Evolutionary conservation across 2,797 vertebrate genomes (phyloP).

Genomic region (Capromys pilorides): DNA sequence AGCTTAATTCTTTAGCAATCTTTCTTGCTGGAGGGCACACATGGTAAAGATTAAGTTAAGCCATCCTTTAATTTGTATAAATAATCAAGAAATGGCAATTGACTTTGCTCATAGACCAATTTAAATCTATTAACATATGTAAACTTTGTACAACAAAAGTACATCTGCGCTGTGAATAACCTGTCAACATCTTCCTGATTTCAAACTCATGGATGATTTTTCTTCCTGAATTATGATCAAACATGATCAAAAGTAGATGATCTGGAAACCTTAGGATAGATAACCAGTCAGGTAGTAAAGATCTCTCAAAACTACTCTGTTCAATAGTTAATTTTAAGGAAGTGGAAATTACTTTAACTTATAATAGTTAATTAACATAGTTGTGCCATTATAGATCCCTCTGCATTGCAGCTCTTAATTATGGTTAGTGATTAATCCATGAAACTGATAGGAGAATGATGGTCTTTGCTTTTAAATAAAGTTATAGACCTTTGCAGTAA

Average conservation of each 20-base stretch:
- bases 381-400: constrained; percentile 67
- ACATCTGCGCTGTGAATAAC: constrained; percentile 64
- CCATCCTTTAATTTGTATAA: constrained; percentile 81
- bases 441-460: not conserved
- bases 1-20: constrained; percentile 70
- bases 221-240: constrained; percentile 66
- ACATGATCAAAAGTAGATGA: constrained; percentile 62
- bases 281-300: constrained; percentile 62
- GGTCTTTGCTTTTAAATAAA: constrained; percentile 60
- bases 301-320: constrained; percentile 71
- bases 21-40: constrained; percentile 69
- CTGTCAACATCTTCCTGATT: constrained; percentile 61
- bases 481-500: not conserved
- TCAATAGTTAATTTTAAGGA: constrained; percentile 76
- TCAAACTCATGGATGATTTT: constrained; percentile 60
- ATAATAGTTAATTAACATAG: constrained; percentile 78
- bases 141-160: constrained; percentile 75
- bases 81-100: constrained; percentile 77
- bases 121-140: constrained; percentile 77
- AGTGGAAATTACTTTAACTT: constrained; percentile 80
- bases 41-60: constrained; percentile 80
- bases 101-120: constrained; percentile 74
- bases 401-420: constrained; percentile 77
- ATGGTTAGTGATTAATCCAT: constrained; percentile 68
- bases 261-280: constrained; percentile 61